A percentile compares a stretch with the other conserved stretches of the same genome.
phyloP scores from a whole-genome alignment of 2,797 vertebrate species.

The Acipenser oxyrinchus region DNA sequence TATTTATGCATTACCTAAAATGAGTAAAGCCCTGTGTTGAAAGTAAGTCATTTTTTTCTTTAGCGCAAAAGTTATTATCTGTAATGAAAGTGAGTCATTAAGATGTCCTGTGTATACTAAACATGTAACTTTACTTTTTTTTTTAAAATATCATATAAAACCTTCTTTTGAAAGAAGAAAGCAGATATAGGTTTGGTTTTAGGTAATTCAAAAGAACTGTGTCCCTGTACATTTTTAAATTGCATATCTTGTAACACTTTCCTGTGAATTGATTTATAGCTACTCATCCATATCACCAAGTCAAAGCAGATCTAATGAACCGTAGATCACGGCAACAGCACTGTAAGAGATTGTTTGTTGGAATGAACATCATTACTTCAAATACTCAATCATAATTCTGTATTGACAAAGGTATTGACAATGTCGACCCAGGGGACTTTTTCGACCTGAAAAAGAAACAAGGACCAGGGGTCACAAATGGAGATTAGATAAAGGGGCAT shows the following conservation, averaged over 20 bases:
- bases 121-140: neutral
- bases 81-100: slow-evolving; percentile 7
- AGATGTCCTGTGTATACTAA: slow-evolving; percentile 1
- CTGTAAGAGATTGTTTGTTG: neutral
- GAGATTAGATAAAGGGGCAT: too few relatives aligned
- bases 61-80: too few relatives aligned
- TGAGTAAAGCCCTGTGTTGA: too few relatives aligned
- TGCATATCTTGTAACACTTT: neutral
- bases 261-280: neutral
- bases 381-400: neutral
- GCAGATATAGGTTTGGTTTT: neutral
- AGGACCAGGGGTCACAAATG: too few relatives aligned
- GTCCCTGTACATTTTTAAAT: neutral
- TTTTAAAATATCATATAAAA: neutral
- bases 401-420: too few relatives aligned
- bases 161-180: neutral
- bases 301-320: neutral
- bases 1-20: too few relatives aligned
- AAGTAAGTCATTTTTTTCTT: too few relatives aligned
- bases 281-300: neutral
- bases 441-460: too few relatives aligned
- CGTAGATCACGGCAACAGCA: neutral
- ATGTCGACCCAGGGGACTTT: too few relatives aligned
- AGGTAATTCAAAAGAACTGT: neutral
- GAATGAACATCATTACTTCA: neutral